Evolutionary conservation across 2,797 vertebrate species (phyloP).

Genomic region (Todus mexicanus): DNA sequence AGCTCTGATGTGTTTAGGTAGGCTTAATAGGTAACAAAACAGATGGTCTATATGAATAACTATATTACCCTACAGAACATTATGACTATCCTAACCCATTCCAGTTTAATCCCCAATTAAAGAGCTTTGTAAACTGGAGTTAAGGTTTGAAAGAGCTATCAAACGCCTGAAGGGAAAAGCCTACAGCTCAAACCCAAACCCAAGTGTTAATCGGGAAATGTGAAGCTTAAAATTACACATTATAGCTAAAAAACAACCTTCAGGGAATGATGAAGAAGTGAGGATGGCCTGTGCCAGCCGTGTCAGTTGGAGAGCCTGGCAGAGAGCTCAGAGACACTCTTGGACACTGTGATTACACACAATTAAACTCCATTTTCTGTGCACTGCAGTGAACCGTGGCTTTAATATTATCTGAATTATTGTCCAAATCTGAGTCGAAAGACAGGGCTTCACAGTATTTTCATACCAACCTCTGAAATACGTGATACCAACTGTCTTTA

Average conservation of each 20-base stretch:
- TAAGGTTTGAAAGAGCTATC: background rate
- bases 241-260: rapidly evolving
- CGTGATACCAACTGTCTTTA: background rate
- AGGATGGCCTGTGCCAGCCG: background rate
- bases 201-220: background rate
- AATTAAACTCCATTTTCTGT: background rate
- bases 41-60: background rate
- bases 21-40: background rate
- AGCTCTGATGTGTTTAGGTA: background rate
- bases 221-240: background rate
- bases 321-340: background rate
- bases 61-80: background rate
- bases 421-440: background rate
- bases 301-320: background rate
- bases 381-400: background rate
- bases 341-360: background rate
- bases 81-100: background rate
- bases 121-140: background rate
- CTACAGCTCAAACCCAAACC: background rate
- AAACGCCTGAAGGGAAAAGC: background rate
- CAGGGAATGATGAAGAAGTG: background rate
- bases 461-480: background rate
- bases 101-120: background rate
- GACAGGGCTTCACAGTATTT: background rate
- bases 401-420: background rate